These are phyloP conservation scores for Phodopus roborovskii DNA, from an alignment of 2,113 vertebrate genomes.

Conservation along the genomic window DNA sequence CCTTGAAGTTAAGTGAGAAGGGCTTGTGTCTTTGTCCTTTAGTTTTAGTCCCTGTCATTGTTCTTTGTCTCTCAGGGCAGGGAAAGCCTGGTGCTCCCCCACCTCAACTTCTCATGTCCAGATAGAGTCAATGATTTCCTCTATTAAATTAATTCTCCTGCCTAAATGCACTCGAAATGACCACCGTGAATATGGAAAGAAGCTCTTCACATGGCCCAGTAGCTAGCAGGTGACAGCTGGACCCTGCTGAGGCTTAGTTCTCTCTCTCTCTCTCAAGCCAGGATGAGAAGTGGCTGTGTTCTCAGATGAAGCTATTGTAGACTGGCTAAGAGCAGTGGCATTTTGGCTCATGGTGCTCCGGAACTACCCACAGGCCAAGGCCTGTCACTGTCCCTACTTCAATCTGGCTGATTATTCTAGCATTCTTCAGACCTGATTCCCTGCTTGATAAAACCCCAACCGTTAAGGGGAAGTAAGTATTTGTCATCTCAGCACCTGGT, in stretches of 20 bases:
- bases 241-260: background rate
- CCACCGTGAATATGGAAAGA: background rate
- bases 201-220: background rate
- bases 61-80: background rate
- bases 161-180: slow-evolving; percentile 6
- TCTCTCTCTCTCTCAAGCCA: background rate
- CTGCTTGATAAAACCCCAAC: slow-evolving; percentile 11
- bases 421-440: slow-evolving; percentile 24
- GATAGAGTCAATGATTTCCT: background rate
- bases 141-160: background rate
- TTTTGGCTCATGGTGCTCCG: background rate
- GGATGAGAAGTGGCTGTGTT: background rate
- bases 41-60: slow-evolving; percentile 30
- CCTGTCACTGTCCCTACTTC: background rate
- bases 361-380: background rate
- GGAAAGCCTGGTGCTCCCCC: background rate
- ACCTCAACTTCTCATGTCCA: background rate
- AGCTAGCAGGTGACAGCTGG: background rate
- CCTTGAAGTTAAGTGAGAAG: slow-evolving; percentile 54
- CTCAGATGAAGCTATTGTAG: background rate
- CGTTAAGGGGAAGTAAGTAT: slow-evolving; percentile 59
- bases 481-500: slow-evolving; percentile 73
- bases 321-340: background rate
- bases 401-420: background rate
- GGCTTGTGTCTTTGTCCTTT: slow-evolving; percentile 1